Evolutionary conservation across 2,797 vertebrate species (phyloP).

Genomic region (Myripristis jacobus): DNA sequence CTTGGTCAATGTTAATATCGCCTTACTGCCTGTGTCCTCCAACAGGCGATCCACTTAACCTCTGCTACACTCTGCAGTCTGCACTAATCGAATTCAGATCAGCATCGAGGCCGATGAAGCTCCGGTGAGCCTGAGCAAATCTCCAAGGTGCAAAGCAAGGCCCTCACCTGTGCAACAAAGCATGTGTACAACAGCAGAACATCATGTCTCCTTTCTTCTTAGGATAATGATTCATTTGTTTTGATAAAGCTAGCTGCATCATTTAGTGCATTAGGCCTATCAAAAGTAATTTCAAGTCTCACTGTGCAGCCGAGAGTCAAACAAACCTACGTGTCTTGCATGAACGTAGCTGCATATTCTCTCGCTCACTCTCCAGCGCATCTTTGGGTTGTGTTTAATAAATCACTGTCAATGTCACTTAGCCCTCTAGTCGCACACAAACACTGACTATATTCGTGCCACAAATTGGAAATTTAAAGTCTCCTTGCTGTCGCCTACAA

Average conservation of each 20-base stretch:
- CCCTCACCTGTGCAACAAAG: conserved; percentile 5
- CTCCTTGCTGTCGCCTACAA: conserved; percentile 9
- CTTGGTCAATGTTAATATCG: conserved; percentile 23
- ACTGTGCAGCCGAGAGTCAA: not conserved
- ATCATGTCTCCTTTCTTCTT: conserved; percentile 6
- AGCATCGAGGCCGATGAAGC: conserved; percentile 7
- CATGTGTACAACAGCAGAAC: conserved; percentile 25
- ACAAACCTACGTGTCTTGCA: conserved; percentile 21
- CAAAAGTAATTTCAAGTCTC: conserved; percentile 30
- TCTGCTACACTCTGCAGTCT: conserved; percentile 19
- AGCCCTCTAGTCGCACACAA: conserved; percentile 32
- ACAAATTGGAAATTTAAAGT: conserved; percentile 47
- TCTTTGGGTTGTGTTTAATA: conserved; percentile 36
- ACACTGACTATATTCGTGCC: conserved; percentile 33
- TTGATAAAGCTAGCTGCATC: conserved; percentile 17
- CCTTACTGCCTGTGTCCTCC: conserved; percentile 4
- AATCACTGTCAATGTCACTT: conserved; percentile 46
- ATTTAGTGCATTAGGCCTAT: conserved; percentile 24
- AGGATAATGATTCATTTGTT: conserved; percentile 25
- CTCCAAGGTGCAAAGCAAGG: conserved; percentile 5
- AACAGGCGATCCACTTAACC: conserved; percentile 18
- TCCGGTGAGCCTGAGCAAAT: not conserved
- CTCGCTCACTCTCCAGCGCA: conserved; percentile 13
- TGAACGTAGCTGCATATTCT: conserved; percentile 9
- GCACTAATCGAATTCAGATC: conserved; percentile 13